These are phyloP conservation scores for Drosophila mimica DNA, from an alignment of 2,888 invertebrate genomes.

Conservation along the genomic window DNA sequence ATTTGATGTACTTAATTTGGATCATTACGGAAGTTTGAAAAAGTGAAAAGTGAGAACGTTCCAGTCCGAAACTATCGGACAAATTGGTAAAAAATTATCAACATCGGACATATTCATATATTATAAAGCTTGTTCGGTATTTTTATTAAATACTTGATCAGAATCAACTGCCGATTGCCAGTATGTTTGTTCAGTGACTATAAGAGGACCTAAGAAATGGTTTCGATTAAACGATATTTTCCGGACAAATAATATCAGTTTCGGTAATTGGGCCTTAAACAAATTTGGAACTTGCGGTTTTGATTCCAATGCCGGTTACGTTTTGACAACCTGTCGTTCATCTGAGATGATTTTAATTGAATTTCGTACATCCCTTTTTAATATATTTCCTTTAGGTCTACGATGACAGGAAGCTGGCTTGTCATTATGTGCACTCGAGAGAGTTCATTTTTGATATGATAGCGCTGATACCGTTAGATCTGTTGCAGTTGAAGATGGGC, in stretches of 20 bases:
- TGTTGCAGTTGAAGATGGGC: conserved; percentile 93
- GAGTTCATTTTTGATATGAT: conserved; percentile 94
- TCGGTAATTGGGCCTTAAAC: neutral
- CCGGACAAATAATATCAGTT: neutral
- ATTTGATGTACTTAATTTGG: neutral
- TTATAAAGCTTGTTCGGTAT: neutral
- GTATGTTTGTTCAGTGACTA: too few relatives aligned
- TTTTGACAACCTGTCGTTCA: neutral
- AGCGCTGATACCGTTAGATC: conserved; percentile 93
- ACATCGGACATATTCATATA: neutral
- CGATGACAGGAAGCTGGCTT: conserved; percentile 94
- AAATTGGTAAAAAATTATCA: neutral
- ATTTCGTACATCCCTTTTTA: neutral
- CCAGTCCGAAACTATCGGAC: neutral
- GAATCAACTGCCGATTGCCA: neutral
- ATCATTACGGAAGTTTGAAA: neutral
- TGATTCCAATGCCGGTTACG: neutral
- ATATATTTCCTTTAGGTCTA: conserved; percentile 87
- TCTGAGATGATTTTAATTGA: neutral
- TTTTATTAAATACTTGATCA: neutral
- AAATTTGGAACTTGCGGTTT: neutral
- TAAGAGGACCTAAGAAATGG: neutral
- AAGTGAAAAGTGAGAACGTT: neutral
- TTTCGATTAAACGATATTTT: neutral
- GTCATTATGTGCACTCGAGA: conserved; percentile 93